Evolutionary conservation across 2,113 vertebrate genomes (phyloP).

Genomic region (Melanotaenia duboulayi): DNA sequence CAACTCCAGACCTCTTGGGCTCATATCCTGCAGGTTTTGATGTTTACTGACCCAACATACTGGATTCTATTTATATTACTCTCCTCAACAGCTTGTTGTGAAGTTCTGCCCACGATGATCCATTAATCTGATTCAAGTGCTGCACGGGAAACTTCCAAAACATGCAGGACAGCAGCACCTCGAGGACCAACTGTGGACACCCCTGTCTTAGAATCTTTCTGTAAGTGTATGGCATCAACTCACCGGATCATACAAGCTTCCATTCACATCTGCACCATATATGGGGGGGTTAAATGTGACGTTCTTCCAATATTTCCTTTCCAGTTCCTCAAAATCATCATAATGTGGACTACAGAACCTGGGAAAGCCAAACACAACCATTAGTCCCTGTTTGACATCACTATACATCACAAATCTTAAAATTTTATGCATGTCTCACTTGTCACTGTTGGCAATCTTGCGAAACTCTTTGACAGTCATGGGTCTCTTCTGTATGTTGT

Average conservation of each 20-base stretch:
- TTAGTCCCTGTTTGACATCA: background rate
- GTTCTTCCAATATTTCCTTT: conserved; percentile 99
- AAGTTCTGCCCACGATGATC: too few relatives aligned
- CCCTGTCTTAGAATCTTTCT: too few relatives aligned
- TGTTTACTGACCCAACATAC: too few relatives aligned
- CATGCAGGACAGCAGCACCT: too few relatives aligned
- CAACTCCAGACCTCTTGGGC: too few relatives aligned
- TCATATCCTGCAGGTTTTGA: too few relatives aligned
- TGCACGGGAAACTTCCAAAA: too few relatives aligned
- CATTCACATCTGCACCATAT: conserved; percentile 96
- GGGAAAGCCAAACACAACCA: background rate
- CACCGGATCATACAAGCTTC: conserved; percentile 93
- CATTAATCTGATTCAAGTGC: too few relatives aligned
- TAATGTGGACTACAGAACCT: conserved; percentile 96
- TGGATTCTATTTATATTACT: too few relatives aligned
- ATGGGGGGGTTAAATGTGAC: conserved; percentile 96
- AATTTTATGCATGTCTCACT: conserved; percentile 80
- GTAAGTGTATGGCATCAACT: conserved; percentile 49
- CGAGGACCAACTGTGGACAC: too few relatives aligned
- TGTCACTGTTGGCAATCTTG: conserved; percentile 93
- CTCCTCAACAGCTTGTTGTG: too few relatives aligned
- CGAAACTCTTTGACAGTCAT: conserved; percentile 95
- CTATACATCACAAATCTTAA: background rate
- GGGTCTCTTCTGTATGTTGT: conserved; percentile 98
- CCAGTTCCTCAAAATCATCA: conserved; percentile 95